Evolutionary conservation across 2,797 vertebrate genomes (phyloP).

Genomic region (Carapus acus): DNA sequence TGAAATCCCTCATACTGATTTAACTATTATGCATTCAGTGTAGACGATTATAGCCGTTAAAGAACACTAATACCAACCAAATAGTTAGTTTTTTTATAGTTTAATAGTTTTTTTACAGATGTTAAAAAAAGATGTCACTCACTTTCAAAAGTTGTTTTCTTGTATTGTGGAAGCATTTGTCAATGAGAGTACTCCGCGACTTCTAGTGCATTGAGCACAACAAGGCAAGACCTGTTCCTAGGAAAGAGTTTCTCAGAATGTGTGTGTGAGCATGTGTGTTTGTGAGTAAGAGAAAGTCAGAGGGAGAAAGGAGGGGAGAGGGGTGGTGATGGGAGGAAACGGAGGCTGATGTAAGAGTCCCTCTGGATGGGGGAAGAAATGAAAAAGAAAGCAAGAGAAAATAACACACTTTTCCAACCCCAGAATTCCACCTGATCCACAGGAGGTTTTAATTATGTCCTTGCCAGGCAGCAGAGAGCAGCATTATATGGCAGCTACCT

Average conservation of each 20-base stretch:
- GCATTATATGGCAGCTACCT: constrained; percentile 58
- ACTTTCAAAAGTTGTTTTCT: constrained; percentile 45
- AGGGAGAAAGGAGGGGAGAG: constrained; percentile 25
- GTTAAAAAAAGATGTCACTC: constrained; percentile 45
- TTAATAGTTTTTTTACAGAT: constrained; percentile 3
- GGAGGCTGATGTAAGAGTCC: constrained; percentile 61
- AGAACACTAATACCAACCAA: not conserved
- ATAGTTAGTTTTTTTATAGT: too few species aligned
- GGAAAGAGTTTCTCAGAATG: constrained; percentile 49
- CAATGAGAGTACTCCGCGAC: constrained; percentile 57
- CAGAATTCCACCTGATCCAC: constrained; percentile 85
- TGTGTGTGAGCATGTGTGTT: constrained; percentile 3
- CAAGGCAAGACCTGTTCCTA: constrained; percentile 50
- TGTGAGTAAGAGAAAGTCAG: constrained; percentile 38
- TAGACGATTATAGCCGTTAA: too few species aligned
- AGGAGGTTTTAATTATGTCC: constrained; percentile 91
- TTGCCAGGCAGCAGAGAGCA: constrained; percentile 69
- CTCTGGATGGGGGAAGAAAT: constrained; percentile 53
- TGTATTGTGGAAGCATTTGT: constrained; percentile 49
- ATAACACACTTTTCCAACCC: constrained; percentile 82
- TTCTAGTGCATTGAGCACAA: constrained; percentile 38
- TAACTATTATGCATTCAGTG: too few species aligned
- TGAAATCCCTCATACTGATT: too few species aligned
- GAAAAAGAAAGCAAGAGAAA: constrained; percentile 62
- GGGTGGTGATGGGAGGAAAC: constrained; percentile 37